Evolutionary conservation across 2,888 invertebrate genomes (phyloP), one percentile per base, ranked within the genome.

Genomic region (Zootermopsis nevadensis): DNA sequence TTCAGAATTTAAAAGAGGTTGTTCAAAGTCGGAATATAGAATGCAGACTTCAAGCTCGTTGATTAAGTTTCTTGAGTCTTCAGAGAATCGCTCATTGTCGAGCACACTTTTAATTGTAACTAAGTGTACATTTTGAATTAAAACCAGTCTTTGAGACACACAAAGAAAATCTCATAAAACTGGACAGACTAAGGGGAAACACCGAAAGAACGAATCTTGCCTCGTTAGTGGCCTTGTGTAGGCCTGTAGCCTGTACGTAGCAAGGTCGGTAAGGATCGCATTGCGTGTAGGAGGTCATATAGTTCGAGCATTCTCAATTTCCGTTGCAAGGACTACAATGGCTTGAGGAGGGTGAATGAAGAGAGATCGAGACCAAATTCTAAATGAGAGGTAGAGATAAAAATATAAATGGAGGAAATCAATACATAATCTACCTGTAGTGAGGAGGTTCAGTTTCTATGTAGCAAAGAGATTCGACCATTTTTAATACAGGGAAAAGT

Each of bases 301-400:
- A 60, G 35, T 66, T 79, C 60, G 38, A 79, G 35, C 60, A 60
- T 79, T 66, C 77, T 79, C 60, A 79, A 79, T 79, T 79, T 79
- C 79, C 79, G 79, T 19, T 79, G 66, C 31, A 24, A 79, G n/a
- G 66, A 35, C 12, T 66, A 66, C 79, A 79, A 66, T 79, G 79
- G n/a, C 22, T 31, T 69, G 31, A 22, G 69, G 55, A 77, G 77
- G 77, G 55, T 31, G 77, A 77, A 77, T 33, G 77, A 31, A 77
- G 22, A 53, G 10, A 24, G 55, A 22, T 55, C 24, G 77, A n/a
- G 77, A 55, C 30, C 30, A 77, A 38, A 33, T 77, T 31, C 35
- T 12, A 33, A 53, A 31, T 77, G 55, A 55, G 38, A 77, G 42
- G 48, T 38, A 30, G 48, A 77, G 24, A 31, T 31, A 77, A 33